Conservation (phyloP, 2,797 vertebrate genomes). For the Mareca penelope region DNA sequence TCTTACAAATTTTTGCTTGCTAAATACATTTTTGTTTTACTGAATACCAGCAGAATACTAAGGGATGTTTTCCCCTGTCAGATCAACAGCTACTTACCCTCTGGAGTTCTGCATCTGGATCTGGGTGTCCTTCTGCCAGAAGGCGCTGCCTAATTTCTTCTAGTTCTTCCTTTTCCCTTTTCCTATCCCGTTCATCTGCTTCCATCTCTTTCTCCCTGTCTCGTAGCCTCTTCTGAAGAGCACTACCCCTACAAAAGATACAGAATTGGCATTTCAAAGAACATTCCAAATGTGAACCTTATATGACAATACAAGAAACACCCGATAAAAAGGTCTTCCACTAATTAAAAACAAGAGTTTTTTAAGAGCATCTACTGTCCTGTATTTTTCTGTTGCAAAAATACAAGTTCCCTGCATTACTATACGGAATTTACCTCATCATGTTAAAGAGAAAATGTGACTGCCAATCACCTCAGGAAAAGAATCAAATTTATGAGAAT, state of each 20-base stretch:
- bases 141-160: slow-evolving; percentile 98
- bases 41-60: not conserved
- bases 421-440: not conserved
- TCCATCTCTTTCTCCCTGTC: slow-evolving; percentile 98
- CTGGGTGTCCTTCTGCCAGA: slow-evolving; percentile 96
- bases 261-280: not conserved
- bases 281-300: not conserved
- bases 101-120: slow-evolving; percentile 97
- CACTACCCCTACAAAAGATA: slow-evolving; percentile 88
- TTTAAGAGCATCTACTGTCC: not conserved
- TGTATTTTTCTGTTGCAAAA: not conserved
- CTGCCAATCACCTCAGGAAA: not conserved
- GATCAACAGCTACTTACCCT: slow-evolving; percentile 82
- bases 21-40: not conserved
- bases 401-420: not conserved
- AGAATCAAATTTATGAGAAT: not conserved
- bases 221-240: slow-evolving; percentile 96
- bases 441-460: not conserved
- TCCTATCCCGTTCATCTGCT: slow-evolving; percentile 96
- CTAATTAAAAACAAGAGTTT: not conserved
- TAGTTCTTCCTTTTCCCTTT: slow-evolving; percentile 97
- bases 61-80: not conserved
- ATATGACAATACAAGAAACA: not conserved
- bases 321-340: not conserved
- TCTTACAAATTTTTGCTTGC: not conserved